A percentile compares a stretch with the other conserved stretches of the same genome.
These are phyloP conservation scores for Chroicocephalus ridibundus DNA, from an alignment of 2,113 vertebrate species.

Conservation along the genomic window DNA sequence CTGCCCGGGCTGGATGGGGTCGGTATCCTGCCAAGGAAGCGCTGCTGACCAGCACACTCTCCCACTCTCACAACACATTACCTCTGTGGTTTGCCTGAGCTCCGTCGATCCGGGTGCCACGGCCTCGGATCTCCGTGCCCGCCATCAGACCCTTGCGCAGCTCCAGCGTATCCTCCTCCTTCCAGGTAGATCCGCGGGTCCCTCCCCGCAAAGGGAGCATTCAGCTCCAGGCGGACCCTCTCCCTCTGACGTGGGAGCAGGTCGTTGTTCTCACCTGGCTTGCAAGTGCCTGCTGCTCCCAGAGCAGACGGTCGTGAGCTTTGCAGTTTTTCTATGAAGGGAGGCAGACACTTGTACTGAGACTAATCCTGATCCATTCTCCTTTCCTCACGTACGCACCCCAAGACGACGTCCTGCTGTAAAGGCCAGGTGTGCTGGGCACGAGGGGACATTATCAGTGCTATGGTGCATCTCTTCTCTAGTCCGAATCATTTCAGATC, in stretches of 20 bases:
- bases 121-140: background rate
- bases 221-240: background rate
- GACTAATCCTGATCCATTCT: background rate
- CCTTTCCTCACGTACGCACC: background rate
- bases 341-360: background rate
- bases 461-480: slow-evolving; percentile 38
- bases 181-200: background rate
- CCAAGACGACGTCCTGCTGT: background rate
- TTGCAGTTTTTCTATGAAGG: background rate
- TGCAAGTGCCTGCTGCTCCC: background rate
- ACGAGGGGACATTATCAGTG: background rate
- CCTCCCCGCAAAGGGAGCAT: background rate
- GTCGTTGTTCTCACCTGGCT: background rate
- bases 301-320: background rate
- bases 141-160: background rate
- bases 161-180: slow-evolving; percentile 3
- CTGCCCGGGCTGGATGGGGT: slow-evolving; percentile 28
- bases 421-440: background rate
- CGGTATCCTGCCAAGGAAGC: slow-evolving; percentile 43
- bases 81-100: slow-evolving; percentile 43
- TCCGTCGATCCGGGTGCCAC: background rate
- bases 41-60: slow-evolving; percentile 44
- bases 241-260: background rate
- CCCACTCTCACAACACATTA: slow-evolving; percentile 40
- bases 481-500: slow-evolving; percentile 53